These are phyloP conservation scores for Caenorhabditis virilis DNA, from an alignment of 2,888 invertebrate species.

Conservation along the genomic window DNA sequence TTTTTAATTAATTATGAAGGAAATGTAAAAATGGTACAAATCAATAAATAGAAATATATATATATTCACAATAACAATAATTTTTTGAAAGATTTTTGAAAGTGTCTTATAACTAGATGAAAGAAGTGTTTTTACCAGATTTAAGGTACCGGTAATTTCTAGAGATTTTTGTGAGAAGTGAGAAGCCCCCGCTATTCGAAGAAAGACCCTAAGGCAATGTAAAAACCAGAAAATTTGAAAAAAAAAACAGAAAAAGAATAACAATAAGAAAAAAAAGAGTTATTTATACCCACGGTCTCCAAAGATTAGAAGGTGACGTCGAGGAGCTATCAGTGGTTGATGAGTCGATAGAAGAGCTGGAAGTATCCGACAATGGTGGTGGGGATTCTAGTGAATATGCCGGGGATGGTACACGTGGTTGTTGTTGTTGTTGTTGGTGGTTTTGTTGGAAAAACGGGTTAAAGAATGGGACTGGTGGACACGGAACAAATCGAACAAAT, in stretches of 20 bases:
- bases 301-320: neutral
- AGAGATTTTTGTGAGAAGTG: neutral
- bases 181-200: too few relatives aligned
- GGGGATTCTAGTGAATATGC: conserved; percentile 30
- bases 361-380: conserved; percentile 28
- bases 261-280: neutral
- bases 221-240: neutral
- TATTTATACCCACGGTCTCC: conserved; percentile 19
- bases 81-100: neutral
- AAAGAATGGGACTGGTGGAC: neutral
- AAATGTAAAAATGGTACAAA: neutral
- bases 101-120: neutral
- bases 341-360: conserved; percentile 26
- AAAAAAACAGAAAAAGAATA: neutral
- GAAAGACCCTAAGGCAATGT: too few relatives aligned
- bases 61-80: neutral
- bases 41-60: neutral
- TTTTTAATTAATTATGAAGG: neutral
- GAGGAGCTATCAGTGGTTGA: conserved; percentile 8
- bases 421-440: too few relatives aligned
- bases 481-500: neutral
- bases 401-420: neutral
- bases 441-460: too few relatives aligned
- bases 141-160: too few relatives aligned
- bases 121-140: too few relatives aligned